Base-by-base conservation (phyloP, 2,888 invertebrate species). In the Celastrina argiolus region DNA sequence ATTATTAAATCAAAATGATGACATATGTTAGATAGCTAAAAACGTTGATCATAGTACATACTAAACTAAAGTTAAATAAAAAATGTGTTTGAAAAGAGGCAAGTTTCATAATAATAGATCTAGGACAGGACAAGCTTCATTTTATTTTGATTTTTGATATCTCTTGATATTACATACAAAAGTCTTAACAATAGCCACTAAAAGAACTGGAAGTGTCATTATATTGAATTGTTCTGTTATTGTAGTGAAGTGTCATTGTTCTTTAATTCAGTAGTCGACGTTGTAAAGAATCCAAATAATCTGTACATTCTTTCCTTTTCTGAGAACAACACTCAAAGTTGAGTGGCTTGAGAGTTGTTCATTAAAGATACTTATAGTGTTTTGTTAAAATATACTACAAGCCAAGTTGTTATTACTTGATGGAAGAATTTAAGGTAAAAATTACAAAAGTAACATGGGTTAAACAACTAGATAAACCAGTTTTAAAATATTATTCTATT, bases 301-400 rank as follows among this genome's bases (percentile, higher is more conserved):
- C 58, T 31, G n/a, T 18, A n/a, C 5, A 59, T 36, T 59, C 58
- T 59, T 59, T 16, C 16, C 58, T 10, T 16, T 59, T 59, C 59
- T 59, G 34, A 36, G 59, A 59, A 59, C 36, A 36, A 16, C 59
- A 31, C 18, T 18, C 12, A 1, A 34, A 59, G 34, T 59, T 16
- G 31, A 34, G 59, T 36, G 16, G 34, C 59, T 34, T 34, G 34
- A 36, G 8, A 34, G 51, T 51, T 45, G 45, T 45, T 45, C 1
- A 16, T 3, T n/a, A n/a, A 51, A 51, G 22, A 26, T 51, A 14
- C 51, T 51, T 51, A 51, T 22, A 10, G 22, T 7, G 26, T 51
- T 22, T 22, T 51, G 51, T 51, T 12, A 22, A 10, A 51, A 51
- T 22, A 10, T 22, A 51, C 51, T 51, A 51, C 5, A 1, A 51